Base-by-base conservation (phyloP, 2,113 vertebrate genomes). In the Oenanthe melanoleuca region DNA sequence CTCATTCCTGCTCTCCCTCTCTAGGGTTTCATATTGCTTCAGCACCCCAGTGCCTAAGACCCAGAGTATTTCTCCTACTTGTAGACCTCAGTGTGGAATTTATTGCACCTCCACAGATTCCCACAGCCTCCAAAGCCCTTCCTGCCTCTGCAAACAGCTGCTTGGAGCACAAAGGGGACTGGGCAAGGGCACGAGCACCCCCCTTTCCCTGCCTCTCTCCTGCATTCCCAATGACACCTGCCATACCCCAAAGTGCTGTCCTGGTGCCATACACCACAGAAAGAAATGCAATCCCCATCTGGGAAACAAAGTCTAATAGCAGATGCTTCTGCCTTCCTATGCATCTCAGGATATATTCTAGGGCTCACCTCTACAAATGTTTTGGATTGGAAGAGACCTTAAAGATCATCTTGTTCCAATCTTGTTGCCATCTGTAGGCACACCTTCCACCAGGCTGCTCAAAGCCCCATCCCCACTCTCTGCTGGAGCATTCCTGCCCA, bases 231-330 rank as follows among this genome's bases (percentile, higher is more conserved):
- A 1, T 0, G 8, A 31, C 64, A 55, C 13, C 20, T 9, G 7
- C n/a, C 9, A 8, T 4, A 12, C 12, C n/a, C 86, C 55, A 55
- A 29, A 24, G 57, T 59, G 45, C 26, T 33, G 50, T 66, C 45
- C 34, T 8, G 3, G 18, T 6, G 25, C 42, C 10, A 0, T 14
- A 12, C 11, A 33, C 5, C 6, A 9, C 22, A 34, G 31, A 42
- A 56, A 80, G 29, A 25, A 56, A 64, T 81, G 12, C 37, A 73
- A 24, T 19, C 28, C 40, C 31, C 60, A 2, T 12, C 34, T 70
- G 65, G 56, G 80, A 86, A 80, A 83, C 15, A 3, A 25, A 4
- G 7, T 50, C 59, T 37, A 31, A 50, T 9, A 40, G 40, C 9
- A 44, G 26, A 16, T 33, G 6, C 52, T 92, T 78, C 49, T 7